Conservation (phyloP, 30 jellyfish, hydroid and myxozoan genomes). For the Morbakka virulenta region DNA sequence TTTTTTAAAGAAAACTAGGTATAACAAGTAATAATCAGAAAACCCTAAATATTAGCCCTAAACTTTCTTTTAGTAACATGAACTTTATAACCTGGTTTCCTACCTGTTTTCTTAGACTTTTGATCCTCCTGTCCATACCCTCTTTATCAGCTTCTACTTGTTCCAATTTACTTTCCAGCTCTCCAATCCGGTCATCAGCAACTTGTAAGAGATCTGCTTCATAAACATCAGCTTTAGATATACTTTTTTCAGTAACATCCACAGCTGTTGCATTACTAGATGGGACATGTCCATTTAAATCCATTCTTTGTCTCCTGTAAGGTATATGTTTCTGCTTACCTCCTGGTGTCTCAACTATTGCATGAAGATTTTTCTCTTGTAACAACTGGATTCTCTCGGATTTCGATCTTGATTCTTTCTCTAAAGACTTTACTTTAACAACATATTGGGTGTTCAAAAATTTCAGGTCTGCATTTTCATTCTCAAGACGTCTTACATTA, state of each 20-base stretch:
- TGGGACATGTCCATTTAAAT: conserved; percentile 58
- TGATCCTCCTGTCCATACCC: conserved; percentile 63
- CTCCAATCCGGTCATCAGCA: conserved; percentile 83
- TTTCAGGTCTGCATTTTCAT: conserved; percentile 81
- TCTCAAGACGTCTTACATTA: conserved; percentile 61
- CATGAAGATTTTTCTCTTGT: conserved; percentile 83
- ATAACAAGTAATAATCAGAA: no score
- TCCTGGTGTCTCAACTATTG: conserved; percentile 97
- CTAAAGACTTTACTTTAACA: conserved; percentile 68
- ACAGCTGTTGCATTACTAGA: conserved; percentile 47
- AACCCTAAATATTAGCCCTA: no score
- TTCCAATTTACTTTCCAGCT: conserved; percentile 34
- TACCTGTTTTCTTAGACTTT: conserved; percentile 79
- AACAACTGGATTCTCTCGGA: conserved; percentile 75
- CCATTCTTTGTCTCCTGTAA: conserved; percentile 93
- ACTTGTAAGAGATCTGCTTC: conserved; percentile 80
- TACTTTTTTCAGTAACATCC: background rate
- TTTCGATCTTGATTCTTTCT: conserved; percentile 73
- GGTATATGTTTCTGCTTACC: conserved; percentile 85
- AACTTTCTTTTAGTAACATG: no score
- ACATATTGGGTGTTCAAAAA: conserved; percentile 86
- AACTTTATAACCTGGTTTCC: no score
- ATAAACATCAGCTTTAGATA: conserved; percentile 59
- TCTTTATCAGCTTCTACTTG: conserved; percentile 43
- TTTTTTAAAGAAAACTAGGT: no score